Conservation (phyloP, 2,888 invertebrate species). For the Dasysyrphus tricinctus region DNA sequence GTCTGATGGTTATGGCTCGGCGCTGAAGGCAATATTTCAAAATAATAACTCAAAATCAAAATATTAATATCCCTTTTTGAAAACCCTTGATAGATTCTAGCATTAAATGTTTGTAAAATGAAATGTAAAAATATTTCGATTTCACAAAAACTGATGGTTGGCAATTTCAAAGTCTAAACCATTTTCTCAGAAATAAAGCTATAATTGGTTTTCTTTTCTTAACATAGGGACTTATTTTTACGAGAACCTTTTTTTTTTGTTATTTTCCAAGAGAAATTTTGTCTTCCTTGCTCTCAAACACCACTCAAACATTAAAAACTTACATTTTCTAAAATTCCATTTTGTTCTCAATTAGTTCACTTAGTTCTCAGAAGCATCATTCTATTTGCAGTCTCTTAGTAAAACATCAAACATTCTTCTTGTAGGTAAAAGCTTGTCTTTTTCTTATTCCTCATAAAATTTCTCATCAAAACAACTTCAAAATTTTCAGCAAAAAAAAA, state of each 20-base stretch:
- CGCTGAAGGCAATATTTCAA: too few species aligned
- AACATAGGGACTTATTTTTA: neutral
- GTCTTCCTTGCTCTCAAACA: neutral
- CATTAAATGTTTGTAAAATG: too few species aligned
- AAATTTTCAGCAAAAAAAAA: conserved; percentile 1
- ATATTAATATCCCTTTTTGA: too few species aligned
- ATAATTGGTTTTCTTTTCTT: neutral
- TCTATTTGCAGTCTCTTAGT: conserved; percentile 33
- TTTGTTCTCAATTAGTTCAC: conserved; percentile 41
- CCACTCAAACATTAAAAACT: neutral
- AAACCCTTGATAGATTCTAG: too few species aligned
- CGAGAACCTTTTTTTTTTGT: neutral
- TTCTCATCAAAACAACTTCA: conserved; percentile 37
- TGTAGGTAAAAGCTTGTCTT: conserved; percentile 28
- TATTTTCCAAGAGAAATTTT: neutral
- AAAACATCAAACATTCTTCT: conserved; percentile 38
- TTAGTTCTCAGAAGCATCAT: conserved; percentile 25
- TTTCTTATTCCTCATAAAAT: conserved; percentile 12
- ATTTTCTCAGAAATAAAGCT: neutral
- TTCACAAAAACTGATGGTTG: neutral
- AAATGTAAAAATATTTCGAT: neutral
- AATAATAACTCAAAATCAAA: too few species aligned
- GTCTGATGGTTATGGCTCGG: too few species aligned
- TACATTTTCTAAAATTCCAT: conserved; percentile 4
- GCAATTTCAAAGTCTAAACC: neutral